Evolutionary conservation across 2,113 vertebrate genomes (phyloP).

Genomic region (Marmota monax): DNA sequence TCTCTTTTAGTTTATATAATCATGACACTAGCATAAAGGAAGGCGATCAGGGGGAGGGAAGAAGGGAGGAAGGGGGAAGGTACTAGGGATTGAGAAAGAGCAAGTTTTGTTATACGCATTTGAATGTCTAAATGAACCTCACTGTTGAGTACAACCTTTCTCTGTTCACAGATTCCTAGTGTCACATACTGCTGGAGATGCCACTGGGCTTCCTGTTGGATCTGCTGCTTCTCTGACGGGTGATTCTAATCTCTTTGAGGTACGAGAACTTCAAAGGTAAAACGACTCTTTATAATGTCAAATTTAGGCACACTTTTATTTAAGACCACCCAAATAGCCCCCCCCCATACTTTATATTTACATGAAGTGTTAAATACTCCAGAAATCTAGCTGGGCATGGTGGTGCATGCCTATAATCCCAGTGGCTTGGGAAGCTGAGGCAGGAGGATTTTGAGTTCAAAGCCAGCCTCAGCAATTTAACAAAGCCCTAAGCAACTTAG

Average conservation of each 20-base stretch:
- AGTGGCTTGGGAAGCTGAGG: too few relatives aligned
- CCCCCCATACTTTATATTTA: slow-evolving; percentile 2
- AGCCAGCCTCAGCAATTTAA: too few relatives aligned
- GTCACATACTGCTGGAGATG: neutral
- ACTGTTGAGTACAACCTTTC: neutral
- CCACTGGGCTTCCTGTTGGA: neutral
- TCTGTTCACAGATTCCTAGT: neutral
- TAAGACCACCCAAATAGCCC: neutral
- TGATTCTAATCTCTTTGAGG: neutral
- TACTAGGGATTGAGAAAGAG: too few relatives aligned
- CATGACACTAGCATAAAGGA: too few relatives aligned
- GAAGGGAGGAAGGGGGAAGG: too few relatives aligned
- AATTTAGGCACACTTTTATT: neutral
- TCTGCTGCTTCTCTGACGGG: neutral
- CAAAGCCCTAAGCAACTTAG: too few relatives aligned
- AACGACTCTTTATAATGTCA: neutral
- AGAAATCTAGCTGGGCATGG: neutral
- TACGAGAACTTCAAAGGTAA: neutral
- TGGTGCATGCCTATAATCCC: too few relatives aligned
- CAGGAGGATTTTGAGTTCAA: too few relatives aligned
- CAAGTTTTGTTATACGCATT: too few relatives aligned
- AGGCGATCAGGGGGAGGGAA: too few relatives aligned
- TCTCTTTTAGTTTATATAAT: neutral
- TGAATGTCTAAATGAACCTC: too few relatives aligned
- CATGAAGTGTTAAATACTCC: neutral